Conservation (phyloP, 2,888 invertebrate species). For the Phasia obesa region DNA sequence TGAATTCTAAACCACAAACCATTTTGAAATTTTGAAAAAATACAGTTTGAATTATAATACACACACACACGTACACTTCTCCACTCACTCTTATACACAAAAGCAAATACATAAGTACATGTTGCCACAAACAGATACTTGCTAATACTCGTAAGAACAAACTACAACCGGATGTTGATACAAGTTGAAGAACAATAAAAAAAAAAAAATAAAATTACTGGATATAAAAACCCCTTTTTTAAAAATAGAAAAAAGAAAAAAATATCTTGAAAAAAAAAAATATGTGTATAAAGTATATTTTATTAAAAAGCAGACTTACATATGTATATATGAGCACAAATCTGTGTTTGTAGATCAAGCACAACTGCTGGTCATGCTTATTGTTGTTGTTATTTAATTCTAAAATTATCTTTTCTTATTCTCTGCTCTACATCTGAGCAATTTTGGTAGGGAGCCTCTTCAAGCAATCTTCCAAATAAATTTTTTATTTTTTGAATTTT, state of each 20-base stretch:
- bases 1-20: conserved; percentile 40
- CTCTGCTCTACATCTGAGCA: not conserved
- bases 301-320: conserved; percentile 17
- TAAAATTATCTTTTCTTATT: conserved; percentile 14
- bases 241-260: not conserved
- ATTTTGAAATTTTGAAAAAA: conserved; percentile 17
- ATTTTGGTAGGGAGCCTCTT: not conserved
- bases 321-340: not conserved
- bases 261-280: not conserved
- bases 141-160: conserved; percentile 29
- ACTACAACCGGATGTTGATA: conserved; percentile 52
- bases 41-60: not conserved
- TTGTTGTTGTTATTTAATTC: conserved; percentile 41
- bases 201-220: not conserved
- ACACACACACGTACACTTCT: not conserved
- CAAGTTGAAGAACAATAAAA: conserved; percentile 20
- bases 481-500: not conserved
- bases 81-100: conserved; percentile 1
- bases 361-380: conserved; percentile 28
- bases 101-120: conserved; percentile 23
- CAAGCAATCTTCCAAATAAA: conserved; percentile 9
- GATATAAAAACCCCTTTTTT: conserved; percentile 1
- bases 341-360: conserved; percentile 29
- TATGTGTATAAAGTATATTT: conserved; percentile 24
- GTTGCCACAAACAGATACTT: conserved; percentile 41